Evolutionary conservation across 1,140 invertebrate species (phyloP).

Genomic region (Lamellibrachia luymesi): DNA sequence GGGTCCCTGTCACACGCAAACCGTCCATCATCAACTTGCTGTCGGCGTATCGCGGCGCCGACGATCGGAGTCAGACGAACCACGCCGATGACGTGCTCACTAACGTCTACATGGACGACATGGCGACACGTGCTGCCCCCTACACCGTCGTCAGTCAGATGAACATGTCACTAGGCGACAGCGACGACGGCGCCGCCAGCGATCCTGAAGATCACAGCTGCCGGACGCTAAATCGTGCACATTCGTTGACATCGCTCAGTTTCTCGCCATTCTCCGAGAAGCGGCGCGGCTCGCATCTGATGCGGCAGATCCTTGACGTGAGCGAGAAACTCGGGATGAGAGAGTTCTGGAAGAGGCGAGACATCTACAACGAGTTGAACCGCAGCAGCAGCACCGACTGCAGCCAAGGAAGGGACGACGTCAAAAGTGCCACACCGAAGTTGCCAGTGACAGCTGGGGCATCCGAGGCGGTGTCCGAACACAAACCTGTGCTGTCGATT

Average conservation of each 20-base stretch:
- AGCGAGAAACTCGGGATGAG: slow-evolving; percentile 20
- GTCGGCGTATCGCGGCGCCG: slow-evolving; percentile 12
- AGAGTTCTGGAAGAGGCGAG: slow-evolving; percentile 22
- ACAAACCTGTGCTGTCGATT: slow-evolving; percentile 2
- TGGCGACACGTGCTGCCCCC: slow-evolving; percentile 52
- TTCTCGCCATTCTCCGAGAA: slow-evolving; percentile 21
- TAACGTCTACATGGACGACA: slow-evolving; percentile 42
- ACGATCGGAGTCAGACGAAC: slow-evolving; percentile 44
- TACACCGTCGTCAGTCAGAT: slow-evolving; percentile 55
- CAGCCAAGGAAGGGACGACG: background rate
- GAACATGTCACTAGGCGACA: slow-evolving; percentile 44
- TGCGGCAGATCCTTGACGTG: slow-evolving; percentile 27
- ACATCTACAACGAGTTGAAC: slow-evolving; percentile 13
- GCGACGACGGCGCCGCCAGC: slow-evolving; percentile 43
- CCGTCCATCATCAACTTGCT: slow-evolving; percentile 9
- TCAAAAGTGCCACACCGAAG: background rate
- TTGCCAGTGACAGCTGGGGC: background rate
- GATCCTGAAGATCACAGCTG: slow-evolving; percentile 20
- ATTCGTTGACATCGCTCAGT: slow-evolving; percentile 4
- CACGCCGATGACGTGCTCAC: slow-evolving; percentile 35
- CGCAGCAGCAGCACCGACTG: background rate
- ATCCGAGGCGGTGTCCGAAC: background rate
- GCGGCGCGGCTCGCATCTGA: slow-evolving; percentile 15
- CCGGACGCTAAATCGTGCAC: background rate
- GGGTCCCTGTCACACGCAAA: slow-evolving; percentile 14